phyloP scores from a whole-genome alignment of 2,113 vertebrate genomes.

The Lepisosteus oculatus region DNA sequence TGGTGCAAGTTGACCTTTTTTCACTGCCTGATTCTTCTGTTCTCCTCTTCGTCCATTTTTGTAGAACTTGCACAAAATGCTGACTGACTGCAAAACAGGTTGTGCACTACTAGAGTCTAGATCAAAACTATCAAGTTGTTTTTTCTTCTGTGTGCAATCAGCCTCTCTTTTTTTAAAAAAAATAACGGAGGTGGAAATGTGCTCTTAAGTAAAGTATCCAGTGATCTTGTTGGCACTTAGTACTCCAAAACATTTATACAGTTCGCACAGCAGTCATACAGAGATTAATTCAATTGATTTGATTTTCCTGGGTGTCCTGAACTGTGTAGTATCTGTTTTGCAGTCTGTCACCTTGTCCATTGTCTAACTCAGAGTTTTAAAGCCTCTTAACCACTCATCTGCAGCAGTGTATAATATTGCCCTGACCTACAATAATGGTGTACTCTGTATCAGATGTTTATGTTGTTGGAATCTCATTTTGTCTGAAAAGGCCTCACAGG shows the following conservation, averaged over 20 bases:
- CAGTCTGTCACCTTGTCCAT: conserved; percentile 62
- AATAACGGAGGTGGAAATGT: no score
- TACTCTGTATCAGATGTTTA: conserved; percentile 63
- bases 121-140: background rate
- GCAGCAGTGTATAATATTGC: conserved; percentile 41
- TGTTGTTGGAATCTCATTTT: conserved; percentile 36
- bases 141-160: background rate
- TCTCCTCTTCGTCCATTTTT: conserved; percentile 39
- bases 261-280: background rate
- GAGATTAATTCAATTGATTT: background rate
- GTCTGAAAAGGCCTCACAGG: conserved; percentile 38
- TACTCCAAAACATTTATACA: no score
- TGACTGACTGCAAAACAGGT: conserved; percentile 58
- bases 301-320: background rate
- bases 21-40: conserved; percentile 57
- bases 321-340: conserved; percentile 29
- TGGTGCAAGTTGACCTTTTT: conserved; percentile 48
- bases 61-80: conserved; percentile 57
- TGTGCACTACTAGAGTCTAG: background rate
- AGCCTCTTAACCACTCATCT: conserved; percentile 59
- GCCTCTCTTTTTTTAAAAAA: no score
- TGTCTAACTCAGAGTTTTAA: conserved; percentile 43
- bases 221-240: no score
- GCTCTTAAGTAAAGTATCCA: no score
- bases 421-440: conserved; percentile 46